Percentiles rank a stretch among this genome's conserved stretches.
Conservation (phyloP, 2,888 invertebrate genomes). For the Stenichneumon culpator region DNA sequence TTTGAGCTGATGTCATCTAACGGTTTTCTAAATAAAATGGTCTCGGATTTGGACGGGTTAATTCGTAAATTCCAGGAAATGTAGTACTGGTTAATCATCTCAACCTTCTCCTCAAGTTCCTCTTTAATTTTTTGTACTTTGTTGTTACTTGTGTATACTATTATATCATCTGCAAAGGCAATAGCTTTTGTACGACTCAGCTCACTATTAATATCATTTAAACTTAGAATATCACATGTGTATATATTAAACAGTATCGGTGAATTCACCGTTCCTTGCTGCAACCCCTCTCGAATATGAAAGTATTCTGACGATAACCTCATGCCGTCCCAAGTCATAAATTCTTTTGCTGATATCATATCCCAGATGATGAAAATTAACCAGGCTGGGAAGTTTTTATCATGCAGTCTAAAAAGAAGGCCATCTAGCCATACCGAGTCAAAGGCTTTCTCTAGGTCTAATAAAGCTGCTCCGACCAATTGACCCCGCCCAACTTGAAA, state of each 20-base stretch:
- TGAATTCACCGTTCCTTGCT: background rate
- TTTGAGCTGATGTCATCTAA: conserved; percentile 1
- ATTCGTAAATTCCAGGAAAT: conserved; percentile 47
- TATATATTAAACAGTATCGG: conserved; percentile 57
- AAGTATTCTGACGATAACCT: background rate
- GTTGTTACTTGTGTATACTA: conserved; percentile 27
- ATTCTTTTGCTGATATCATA: background rate
- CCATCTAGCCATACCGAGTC: background rate
- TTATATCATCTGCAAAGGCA: conserved; percentile 65
- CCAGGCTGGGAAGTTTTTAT: background rate
- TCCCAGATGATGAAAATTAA: background rate
- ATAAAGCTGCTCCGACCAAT: background rate
- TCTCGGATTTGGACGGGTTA: conserved; percentile 56
- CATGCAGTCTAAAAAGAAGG: background rate
- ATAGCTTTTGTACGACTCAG: background rate
- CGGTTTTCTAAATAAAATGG: conserved; percentile 52
- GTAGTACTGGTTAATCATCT: conserved; percentile 45
- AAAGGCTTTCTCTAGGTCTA: background rate
- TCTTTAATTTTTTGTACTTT: background rate
- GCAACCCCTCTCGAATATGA: conserved; percentile 40
- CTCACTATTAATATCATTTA: conserved; percentile 44
- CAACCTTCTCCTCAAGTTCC: conserved; percentile 28
- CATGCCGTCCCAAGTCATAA: background rate
- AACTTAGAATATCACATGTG: conserved; percentile 54
- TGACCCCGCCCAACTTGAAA: background rate